phyloP scores from a whole-genome alignment of 2,113 vertebrate genomes.

The Nyctereutes procyonoides region DNA sequence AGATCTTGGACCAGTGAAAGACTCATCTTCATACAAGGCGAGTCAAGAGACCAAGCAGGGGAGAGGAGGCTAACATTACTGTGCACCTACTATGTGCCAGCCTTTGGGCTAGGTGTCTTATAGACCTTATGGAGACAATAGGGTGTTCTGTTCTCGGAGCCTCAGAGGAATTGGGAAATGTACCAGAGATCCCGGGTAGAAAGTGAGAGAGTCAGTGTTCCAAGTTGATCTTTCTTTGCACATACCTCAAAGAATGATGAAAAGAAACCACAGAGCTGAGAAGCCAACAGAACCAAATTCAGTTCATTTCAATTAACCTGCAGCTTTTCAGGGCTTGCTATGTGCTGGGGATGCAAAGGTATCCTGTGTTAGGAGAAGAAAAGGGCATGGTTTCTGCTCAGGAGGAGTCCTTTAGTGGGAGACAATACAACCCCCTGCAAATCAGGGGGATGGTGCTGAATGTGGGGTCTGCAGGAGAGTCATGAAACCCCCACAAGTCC shows the following conservation, averaged over 20 bases:
- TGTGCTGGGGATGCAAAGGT: accelerated
- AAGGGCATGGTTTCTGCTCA: not conserved
- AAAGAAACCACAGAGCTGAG: not conserved
- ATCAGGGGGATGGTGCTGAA: not conserved
- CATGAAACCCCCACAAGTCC: not conserved
- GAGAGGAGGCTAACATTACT: accelerated
- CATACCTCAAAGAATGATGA: not conserved
- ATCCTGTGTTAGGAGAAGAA: accelerated
- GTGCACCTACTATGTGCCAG: not conserved
- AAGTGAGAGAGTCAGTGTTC: not conserved
- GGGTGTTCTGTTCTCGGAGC: not conserved
- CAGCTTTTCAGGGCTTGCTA: not conserved
- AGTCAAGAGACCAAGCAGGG: not conserved
- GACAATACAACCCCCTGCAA: not conserved
- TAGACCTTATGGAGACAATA: not conserved
- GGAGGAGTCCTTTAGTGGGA: not conserved
- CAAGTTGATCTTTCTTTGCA: not conserved
- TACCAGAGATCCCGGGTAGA: not conserved
- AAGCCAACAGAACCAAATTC: not conserved
- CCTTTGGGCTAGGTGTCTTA: not conserved
- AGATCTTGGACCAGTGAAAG: not conserved
- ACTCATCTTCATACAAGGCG: not conserved
- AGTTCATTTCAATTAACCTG: not conserved
- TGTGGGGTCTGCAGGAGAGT: not conserved
- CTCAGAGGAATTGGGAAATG: not conserved